Evolutionary conservation across 2,113 vertebrate genomes (phyloP).

Genomic region (Oncorhynchus tshawytscha): DNA sequence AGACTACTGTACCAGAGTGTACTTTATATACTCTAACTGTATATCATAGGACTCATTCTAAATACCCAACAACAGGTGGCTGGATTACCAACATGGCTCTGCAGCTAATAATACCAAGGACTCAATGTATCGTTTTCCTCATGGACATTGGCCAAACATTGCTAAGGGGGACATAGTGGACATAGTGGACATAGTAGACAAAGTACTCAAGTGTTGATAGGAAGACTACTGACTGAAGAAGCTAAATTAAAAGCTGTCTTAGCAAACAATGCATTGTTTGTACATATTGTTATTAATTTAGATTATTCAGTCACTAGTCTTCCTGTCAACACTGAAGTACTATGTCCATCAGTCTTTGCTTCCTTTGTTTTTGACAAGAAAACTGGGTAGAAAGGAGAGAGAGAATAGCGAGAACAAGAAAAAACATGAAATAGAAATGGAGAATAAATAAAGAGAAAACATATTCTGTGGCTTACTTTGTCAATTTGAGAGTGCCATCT

Average conservation of each 20-base stretch:
- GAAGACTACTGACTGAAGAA: not conserved
- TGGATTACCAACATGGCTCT: conserved; percentile 55
- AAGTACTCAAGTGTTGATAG: conserved; percentile 21
- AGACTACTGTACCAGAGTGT: not conserved
- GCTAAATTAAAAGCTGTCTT: conserved; percentile 22
- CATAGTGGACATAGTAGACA: conserved; percentile 12
- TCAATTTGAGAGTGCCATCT: conserved; percentile 73
- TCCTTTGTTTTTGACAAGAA: conserved; percentile 42
- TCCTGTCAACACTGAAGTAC: not conserved
- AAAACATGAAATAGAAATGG: conserved; percentile 30
- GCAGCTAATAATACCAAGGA: conserved; percentile 67
- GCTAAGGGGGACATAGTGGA: conserved; percentile 33
- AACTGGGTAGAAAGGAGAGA: not conserved
- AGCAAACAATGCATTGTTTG: no score
- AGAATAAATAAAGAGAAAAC: conserved; percentile 39
- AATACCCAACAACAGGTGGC: conserved; percentile 67
- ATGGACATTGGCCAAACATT: conserved; percentile 56
- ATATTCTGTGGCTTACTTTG: conserved; percentile 64
- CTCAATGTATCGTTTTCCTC: conserved; percentile 54
- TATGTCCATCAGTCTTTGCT: conserved; percentile 30
- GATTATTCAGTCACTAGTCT: not conserved
- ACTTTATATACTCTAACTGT: conserved; percentile 19
- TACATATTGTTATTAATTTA: no score
- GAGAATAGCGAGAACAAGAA: conserved; percentile 11
- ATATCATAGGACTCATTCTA: conserved; percentile 55